Percentiles rank a stretch among this genome's conserved stretches.
These are phyloP conservation scores for Scolopax rusticola DNA, from an alignment of 2,797 vertebrate species.

Conservation along the genomic window DNA sequence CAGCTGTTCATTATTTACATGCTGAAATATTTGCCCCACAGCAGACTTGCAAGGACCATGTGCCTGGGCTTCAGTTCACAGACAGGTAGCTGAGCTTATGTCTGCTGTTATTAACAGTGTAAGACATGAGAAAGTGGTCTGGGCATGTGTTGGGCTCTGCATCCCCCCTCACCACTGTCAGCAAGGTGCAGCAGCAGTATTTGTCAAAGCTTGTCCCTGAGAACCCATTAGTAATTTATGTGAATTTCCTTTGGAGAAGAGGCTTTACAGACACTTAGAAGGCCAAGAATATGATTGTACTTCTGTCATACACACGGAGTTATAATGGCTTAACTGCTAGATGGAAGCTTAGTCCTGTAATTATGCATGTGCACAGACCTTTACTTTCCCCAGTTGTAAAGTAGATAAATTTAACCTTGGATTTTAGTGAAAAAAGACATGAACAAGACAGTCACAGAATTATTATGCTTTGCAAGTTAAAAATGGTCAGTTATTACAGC, in stretches of 20 bases:
- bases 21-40: not conserved
- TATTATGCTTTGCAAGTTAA: not conserved
- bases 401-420: not conserved
- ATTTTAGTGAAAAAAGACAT: not conserved
- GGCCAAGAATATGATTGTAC: not conserved
- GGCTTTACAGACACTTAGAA: not conserved
- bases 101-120: not conserved
- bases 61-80: not conserved
- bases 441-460: not conserved
- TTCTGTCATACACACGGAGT: not conserved
- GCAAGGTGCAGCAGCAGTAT: not conserved
- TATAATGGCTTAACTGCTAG: not conserved
- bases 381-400: not conserved
- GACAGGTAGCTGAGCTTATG: not conserved
- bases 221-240: not conserved
- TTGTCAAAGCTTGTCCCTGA: not conserved
- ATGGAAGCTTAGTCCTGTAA: not conserved
- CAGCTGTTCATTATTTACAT: not conserved
- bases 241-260: not conserved
- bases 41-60: not conserved
- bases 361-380: not conserved
- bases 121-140: not conserved
- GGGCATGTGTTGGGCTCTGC: not conserved
- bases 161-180: not conserved
- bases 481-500: not conserved